Evolutionary conservation across 2,797 vertebrate species (phyloP).

Genomic region (Acrossocheilus wenchowensis): DNA sequence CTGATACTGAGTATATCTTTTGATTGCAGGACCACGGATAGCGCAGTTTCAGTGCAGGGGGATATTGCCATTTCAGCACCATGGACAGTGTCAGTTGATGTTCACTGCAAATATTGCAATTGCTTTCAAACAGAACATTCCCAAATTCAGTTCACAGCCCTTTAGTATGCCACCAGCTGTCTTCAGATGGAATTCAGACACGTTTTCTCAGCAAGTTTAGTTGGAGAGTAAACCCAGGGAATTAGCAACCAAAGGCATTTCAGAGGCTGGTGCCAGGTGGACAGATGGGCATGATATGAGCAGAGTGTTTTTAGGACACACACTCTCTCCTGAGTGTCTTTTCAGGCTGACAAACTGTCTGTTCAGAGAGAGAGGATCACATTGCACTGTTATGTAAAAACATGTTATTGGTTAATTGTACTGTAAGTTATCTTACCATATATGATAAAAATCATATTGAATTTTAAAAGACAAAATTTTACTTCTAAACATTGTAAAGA

Average conservation of each 20-base stretch:
- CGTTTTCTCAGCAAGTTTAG: constrained; percentile 61
- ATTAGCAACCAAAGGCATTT: constrained; percentile 68
- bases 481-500: neutral
- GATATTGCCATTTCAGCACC: constrained; percentile 60
- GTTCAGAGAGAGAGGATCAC: constrained; percentile 7
- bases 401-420: constrained; percentile 2
- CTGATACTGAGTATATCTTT: neutral
- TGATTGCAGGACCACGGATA: constrained; percentile 60
- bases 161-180: constrained; percentile 39
- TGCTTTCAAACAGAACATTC: neutral
- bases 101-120: neutral
- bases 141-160: constrained; percentile 30
- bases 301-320: constrained; percentile 51
- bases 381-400: constrained; percentile 12
- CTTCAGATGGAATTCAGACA: constrained; percentile 62
- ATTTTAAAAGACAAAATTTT: neutral
- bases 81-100: constrained; percentile 52
- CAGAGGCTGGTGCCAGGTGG: constrained; percentile 70
- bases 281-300: constrained; percentile 69
- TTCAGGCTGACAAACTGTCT: constrained; percentile 25
- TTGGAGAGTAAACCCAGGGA: constrained; percentile 61
- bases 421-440: neutral
- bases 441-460: neutral
- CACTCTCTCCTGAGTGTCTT: constrained; percentile 29
- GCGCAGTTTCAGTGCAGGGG: constrained; percentile 27